Evolutionary conservation across 2,888 invertebrate species (phyloP), one percentile per base, ranked within the genome.

Genomic region (Cinara cedri): DNA sequence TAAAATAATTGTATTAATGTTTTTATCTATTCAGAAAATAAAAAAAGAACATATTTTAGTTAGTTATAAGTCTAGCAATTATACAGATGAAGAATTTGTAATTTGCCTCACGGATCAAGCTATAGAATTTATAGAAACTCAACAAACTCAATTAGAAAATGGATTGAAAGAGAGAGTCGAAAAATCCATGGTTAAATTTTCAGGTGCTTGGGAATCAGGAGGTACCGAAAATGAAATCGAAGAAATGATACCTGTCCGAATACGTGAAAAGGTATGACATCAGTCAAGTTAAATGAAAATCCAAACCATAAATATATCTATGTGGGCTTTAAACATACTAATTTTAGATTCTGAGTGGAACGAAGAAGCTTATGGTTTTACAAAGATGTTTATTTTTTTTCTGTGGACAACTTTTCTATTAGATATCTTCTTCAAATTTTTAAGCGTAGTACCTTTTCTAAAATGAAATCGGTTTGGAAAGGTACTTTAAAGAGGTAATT

Each of bases 161-260:
- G 42, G 80, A 24, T 65, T 68, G n/a, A 62, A 75, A 42, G 75
- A 82, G 26, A 80, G 62, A 14, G 80, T 82, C 11, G 57, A 81
- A 11, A 16, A 16, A 11, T 49, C 68, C 10, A 60, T 60, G 34
- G 16, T 26, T 16, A 49, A 57, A 8, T 13, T 21, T 10, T 57
- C 82, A 6, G 70, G 81, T 24, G 11, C 14, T 6, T 83, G 83
- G 83, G 78, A 81, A 10, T 80, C 82, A 0, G 74, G 71, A 1
- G 82, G 82, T 1, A 82, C 82, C 57, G 83, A 83, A 80, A 54
- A 81, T 19, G 82, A 83, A 49, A 81, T 83, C 14, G 81, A 82
- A 34, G 80, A 75, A 19, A 68, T 75, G 10, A 80, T 81, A 62
- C 44, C 82, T 9, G 74, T 75, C 16, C 42, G 75, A 13, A 80